A percentile compares a stretch with the other conserved stretches of the same genome.
Evolutionary conservation across 1,140 invertebrate species (phyloP).

Genomic region (Ooceraea biroi): DNA sequence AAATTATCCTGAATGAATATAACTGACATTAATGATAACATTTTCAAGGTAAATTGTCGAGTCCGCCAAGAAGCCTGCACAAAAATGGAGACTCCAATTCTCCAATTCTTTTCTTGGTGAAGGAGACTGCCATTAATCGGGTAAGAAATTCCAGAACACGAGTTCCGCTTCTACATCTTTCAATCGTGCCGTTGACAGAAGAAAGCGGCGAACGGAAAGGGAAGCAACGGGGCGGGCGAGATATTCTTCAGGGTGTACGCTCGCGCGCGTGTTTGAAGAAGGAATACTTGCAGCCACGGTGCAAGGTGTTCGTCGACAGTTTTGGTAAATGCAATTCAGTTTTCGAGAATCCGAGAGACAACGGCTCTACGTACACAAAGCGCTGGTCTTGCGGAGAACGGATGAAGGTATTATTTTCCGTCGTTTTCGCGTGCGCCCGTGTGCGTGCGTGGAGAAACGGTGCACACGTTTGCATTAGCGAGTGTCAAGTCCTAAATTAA

Average conservation of each 20-base stretch:
- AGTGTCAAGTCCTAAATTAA: conserved; percentile 41
- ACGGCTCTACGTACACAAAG: conserved; percentile 26
- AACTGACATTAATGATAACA: too few species aligned
- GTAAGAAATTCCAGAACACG: neutral
- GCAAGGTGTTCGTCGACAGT: conserved; percentile 54
- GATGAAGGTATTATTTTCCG: conserved; percentile 29
- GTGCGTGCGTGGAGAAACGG: neutral
- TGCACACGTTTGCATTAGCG: conserved; percentile 9
- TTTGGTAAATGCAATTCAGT: conserved; percentile 74
- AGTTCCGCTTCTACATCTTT: neutral
- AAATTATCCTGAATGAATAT: neutral
- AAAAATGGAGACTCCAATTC: too few species aligned
- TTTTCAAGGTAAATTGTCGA: too few species aligned
- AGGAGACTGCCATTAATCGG: neutral
- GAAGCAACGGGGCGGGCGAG: neutral
- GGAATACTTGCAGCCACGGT: conserved; percentile 59
- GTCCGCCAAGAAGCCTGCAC: too few species aligned
- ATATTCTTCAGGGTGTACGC: conserved; percentile 20
- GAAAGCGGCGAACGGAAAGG: neutral
- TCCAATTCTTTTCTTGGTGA: too few species aligned
- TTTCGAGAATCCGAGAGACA: conserved; percentile 48
- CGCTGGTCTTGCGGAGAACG: neutral
- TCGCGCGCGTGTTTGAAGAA: conserved; percentile 69
- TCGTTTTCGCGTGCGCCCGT: neutral
- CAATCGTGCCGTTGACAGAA: neutral